Base-by-base conservation (phyloP, 92 coral and sea anemone species). In the Zoanthus sociatus region DNA sequence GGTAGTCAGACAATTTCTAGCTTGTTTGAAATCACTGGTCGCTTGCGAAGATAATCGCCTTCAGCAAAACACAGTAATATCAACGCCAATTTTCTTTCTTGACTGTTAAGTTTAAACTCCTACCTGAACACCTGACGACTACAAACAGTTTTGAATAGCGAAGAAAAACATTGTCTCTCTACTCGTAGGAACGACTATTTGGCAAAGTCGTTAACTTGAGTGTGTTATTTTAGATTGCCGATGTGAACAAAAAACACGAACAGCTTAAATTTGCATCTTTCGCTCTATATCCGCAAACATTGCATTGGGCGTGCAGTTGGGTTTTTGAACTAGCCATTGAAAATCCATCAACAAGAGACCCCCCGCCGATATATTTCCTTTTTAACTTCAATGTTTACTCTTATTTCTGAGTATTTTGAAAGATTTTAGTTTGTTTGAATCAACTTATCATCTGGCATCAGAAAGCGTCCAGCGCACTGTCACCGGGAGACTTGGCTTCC, bases 201-300 rank as follows among this genome's bases (percentile, higher is more conserved):
- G 26, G 11, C 42, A 45, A 75, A 63, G 71, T 37, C n/a, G 33
- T 46, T 8, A 81, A 16, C 73, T 30, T 6, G 58, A 46, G 58
- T 81, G 45, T 21, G 30, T 44, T 18, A 42, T 26, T 47, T 66
- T 7, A 74, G 47, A 21, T 18, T 64, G 18, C 33, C 45, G 60
- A 74, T 46, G 76, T 26, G 74, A 44, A 56, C 18, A 64, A 18
- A 66, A 50, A 55, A 11, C 42, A 47, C 44, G 67, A 79, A 81
- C 75, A 81, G 58, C 75, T 44, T 81, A 64, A 81, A 81, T 81
- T 81, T 81, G 85, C 85, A 64, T 81, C 73, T 81, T 66, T 79
- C 51, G 46, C 46, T 42, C 75, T 47, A 61, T 64, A 13, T 73
- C 73, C 61, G 16, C 37, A 81, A 79, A 44, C 85, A 81, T 15